Percentiles rank a stretch among this genome's conserved stretches.
Evolutionary conservation across 64 coral and sea anemone species (phyloP).

Genomic region (Actinia equina): DNA sequence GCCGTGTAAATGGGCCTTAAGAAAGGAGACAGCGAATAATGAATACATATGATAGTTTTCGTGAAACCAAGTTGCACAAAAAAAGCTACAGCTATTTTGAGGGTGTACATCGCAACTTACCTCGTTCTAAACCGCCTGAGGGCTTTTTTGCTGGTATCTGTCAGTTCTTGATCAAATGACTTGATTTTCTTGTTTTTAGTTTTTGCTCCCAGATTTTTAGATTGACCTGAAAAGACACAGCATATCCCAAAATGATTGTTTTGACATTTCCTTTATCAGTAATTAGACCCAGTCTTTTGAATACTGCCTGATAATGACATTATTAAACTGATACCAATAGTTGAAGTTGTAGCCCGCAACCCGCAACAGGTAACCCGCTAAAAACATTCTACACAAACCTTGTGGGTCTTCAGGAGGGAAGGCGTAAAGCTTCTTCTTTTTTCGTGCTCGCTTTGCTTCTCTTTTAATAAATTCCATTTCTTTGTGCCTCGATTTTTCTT

Average conservation of each 20-base stretch:
- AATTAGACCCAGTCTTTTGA: no score
- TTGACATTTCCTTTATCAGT: no score
- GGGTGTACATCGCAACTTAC: constrained; percentile 12
- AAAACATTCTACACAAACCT: not conserved
- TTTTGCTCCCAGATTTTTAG: not conserved
- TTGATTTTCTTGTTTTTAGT: not conserved
- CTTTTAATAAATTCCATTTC: constrained; percentile 69
- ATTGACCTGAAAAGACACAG: not conserved
- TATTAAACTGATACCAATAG: no score
- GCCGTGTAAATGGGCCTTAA: no score
- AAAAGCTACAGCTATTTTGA: no score
- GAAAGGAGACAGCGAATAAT: no score
- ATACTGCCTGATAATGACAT: no score
- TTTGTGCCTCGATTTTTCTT: constrained; percentile 61
- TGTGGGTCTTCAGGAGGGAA: constrained; percentile 57
- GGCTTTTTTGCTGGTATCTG: constrained; percentile 92
- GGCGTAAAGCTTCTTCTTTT: constrained; percentile 52
- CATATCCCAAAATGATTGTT: no score
- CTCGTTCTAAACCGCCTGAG: constrained; percentile 81
- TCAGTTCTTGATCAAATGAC: constrained; percentile 95
- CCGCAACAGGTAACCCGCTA: no score
- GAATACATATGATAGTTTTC: no score
- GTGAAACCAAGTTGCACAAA: no score
- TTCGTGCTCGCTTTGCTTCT: constrained; percentile 73
- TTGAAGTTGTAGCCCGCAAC: no score